Evolutionary conservation across 2,113 vertebrate genomes (phyloP).

Genomic region (Semicossyphus pulcher): DNA sequence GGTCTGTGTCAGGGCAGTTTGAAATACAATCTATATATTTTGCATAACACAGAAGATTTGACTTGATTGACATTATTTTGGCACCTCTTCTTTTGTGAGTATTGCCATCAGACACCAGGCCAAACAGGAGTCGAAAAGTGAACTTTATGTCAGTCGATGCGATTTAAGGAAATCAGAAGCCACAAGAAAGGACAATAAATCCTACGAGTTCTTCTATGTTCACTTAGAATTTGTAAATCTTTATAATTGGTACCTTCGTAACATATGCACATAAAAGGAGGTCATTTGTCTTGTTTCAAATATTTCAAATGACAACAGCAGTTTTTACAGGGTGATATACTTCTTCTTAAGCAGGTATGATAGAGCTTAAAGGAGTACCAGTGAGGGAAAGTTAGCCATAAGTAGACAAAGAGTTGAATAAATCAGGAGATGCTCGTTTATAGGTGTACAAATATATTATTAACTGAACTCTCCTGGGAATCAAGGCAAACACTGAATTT

Average conservation of each 20-base stretch:
- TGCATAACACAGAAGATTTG: not conserved
- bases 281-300: no score
- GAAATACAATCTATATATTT: not conserved
- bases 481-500: not conserved
- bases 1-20: not conserved
- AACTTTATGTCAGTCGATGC: constrained; percentile 11
- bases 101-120: constrained; percentile 10
- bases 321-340: no score
- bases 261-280: no score
- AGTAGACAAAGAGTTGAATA: not conserved
- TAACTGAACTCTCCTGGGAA: not conserved
- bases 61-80: constrained; percentile 31
- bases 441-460: not conserved
- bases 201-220: no score
- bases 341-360: no score
- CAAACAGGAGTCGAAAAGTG: not conserved
- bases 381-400: no score
- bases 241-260: no score
- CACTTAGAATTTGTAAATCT: no score
- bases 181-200: no score
- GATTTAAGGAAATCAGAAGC: no score
- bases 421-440: not conserved
- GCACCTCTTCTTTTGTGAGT: not conserved
- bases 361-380: no score
- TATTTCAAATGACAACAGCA: no score